Conservation (phyloP, 2,113 vertebrate genomes). For the Garra rufa region DNA sequence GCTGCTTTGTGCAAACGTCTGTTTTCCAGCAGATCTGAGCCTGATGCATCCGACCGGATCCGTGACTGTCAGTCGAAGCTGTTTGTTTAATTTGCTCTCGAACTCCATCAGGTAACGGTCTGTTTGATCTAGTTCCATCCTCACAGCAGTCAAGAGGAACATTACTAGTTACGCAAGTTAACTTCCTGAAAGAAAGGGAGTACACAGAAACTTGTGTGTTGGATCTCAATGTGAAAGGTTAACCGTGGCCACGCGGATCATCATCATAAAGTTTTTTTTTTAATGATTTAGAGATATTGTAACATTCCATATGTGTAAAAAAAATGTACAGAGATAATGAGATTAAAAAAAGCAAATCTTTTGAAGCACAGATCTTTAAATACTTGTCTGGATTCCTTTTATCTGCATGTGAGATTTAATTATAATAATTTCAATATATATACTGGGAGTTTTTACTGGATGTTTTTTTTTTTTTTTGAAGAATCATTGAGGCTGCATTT, state of each 20-base stretch:
- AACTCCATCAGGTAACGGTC: neutral
- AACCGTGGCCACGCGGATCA: slow-evolving; percentile 8
- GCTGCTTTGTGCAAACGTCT: slow-evolving; percentile 37
- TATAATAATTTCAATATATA: too few species aligned
- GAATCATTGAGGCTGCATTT: too few species aligned
- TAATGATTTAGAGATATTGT: slow-evolving; percentile 41
- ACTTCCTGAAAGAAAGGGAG: neutral
- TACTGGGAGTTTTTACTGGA: too few species aligned
- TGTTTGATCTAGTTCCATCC: neutral
- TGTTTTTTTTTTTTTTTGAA: too few species aligned
- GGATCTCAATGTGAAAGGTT: neutral
- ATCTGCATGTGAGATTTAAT: slow-evolving; percentile 1
- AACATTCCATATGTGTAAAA: slow-evolving; percentile 77
- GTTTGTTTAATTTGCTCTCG: neutral
- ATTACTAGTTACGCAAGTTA: neutral
- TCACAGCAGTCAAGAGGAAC: neutral
- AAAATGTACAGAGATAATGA: slow-evolving; percentile 62
- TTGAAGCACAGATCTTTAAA: slow-evolving; percentile 64
- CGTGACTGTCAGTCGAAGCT: neutral
- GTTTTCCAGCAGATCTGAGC: slow-evolving; percentile 51
- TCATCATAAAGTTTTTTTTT: slow-evolving; percentile 32
- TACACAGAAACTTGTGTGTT: neutral
- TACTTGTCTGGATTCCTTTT: neutral
- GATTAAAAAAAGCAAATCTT: slow-evolving; percentile 71
- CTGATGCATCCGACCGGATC: slow-evolving; percentile 39